Evolutionary conservation across 1,140 invertebrate genomes (phyloP).

Genomic region (Papilio helenus): DNA sequence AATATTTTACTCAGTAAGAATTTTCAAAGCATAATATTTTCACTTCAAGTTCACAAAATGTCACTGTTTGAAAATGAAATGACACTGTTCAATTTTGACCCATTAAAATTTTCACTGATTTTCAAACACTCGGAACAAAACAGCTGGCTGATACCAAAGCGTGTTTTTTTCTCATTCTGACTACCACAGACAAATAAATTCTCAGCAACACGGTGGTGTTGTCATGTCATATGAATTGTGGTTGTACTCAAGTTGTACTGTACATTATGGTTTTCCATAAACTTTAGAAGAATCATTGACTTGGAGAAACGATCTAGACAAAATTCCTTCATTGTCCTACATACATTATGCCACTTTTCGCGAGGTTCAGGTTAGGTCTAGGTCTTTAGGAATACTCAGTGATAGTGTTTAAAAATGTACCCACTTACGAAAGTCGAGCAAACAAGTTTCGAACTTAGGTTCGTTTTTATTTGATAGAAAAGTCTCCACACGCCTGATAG

Average conservation of each 20-base stretch:
- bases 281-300: background rate
- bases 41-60: constrained; percentile 65
- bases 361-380: too few relatives aligned
- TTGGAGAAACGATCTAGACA: background rate
- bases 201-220: constrained; percentile 20
- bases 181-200: constrained; percentile 13
- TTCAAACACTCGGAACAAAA: constrained; percentile 76
- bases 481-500: too few relatives aligned
- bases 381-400: too few relatives aligned
- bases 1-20: constrained; percentile 61
- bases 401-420: too few relatives aligned
- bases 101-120: constrained; percentile 73
- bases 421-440: too few relatives aligned
- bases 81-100: constrained; percentile 78
- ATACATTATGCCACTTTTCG: too few relatives aligned
- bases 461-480: too few relatives aligned
- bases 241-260: too few relatives aligned
- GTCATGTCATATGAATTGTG: background rate
- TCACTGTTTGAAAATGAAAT: constrained; percentile 64
- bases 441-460: too few relatives aligned
- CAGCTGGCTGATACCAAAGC: constrained; percentile 71
- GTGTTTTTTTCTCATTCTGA: constrained; percentile 63
- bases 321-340: background rate
- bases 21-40: constrained; percentile 60
- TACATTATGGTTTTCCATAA: constrained; percentile 16